phyloP scores from a whole-genome alignment of 2,797 vertebrate species.

The Dicrostonyx torquatus region DNA sequence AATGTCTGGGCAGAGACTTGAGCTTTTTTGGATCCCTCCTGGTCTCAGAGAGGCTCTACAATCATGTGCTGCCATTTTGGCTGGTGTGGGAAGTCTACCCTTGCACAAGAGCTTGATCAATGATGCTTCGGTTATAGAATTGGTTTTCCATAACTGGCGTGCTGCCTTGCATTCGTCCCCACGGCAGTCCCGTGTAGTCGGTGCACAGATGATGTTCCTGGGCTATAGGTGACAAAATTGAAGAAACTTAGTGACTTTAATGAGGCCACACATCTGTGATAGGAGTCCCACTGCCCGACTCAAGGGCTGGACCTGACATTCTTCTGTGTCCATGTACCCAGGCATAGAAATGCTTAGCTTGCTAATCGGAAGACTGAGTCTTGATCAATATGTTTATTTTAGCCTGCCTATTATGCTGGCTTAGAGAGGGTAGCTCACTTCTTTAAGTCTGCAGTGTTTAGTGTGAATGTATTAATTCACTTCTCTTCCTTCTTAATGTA shows the following conservation, averaged over 20 bases:
- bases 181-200: too few relatives aligned
- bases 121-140: not conserved
- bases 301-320: not conserved
- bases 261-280: not conserved
- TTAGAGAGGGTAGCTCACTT: not conserved
- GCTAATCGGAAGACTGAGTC: not conserved
- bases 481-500: constrained; percentile 29
- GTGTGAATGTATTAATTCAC: not conserved
- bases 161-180: not conserved
- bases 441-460: constrained; percentile 8
- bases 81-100: not conserved
- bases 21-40: not conserved
- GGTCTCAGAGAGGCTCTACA: not conserved
- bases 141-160: not conserved
- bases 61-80: not conserved
- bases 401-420: not conserved
- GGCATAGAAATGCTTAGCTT: not conserved
- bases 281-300: not conserved
- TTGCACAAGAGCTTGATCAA: not conserved
- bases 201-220: not conserved
- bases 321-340: not conserved
- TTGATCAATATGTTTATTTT: not conserved
- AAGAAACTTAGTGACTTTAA: not conserved
- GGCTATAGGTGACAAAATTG: not conserved
- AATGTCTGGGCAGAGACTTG: not conserved